These are phyloP conservation scores for Oryctes rhinoceros DNA, from an alignment of 1,140 invertebrate genomes.

Conservation along the genomic window DNA sequence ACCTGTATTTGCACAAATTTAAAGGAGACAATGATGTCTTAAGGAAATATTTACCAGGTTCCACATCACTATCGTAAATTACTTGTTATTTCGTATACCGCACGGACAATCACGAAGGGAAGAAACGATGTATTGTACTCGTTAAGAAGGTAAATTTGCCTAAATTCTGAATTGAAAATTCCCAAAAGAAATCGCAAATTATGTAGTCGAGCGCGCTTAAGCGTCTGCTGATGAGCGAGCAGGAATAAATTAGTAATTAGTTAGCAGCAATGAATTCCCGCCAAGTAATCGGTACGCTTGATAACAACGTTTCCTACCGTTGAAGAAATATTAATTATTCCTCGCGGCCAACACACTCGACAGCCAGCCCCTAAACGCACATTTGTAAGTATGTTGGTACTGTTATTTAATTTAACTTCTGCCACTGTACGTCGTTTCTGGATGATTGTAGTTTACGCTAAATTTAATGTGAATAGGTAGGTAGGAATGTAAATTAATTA, in stretches of 20 bases:
- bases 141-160: neutral
- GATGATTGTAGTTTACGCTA: constrained; percentile 3
- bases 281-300: neutral
- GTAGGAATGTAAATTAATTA: neutral
- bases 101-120: too few species aligned
- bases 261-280: neutral
- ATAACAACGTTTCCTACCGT: neutral
- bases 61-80: too few species aligned
- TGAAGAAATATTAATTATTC: constrained; percentile 33
- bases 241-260: constrained; percentile 27
- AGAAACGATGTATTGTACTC: neutral
- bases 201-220: neutral
- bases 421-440: neutral
- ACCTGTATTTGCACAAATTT: too few species aligned
- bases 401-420: constrained; percentile 27
- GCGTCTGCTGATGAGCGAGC: neutral
- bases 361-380: neutral
- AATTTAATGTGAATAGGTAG: neutral
- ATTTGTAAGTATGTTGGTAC: constrained; percentile 19
- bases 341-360: neutral
- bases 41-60: too few species aligned
- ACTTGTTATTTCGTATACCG: too few species aligned
- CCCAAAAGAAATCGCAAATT: constrained; percentile 8
- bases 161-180: neutral
- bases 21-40: too few species aligned